Conservation (phyloP, 2,888 invertebrate species). For the Dusona sp. region DNA sequence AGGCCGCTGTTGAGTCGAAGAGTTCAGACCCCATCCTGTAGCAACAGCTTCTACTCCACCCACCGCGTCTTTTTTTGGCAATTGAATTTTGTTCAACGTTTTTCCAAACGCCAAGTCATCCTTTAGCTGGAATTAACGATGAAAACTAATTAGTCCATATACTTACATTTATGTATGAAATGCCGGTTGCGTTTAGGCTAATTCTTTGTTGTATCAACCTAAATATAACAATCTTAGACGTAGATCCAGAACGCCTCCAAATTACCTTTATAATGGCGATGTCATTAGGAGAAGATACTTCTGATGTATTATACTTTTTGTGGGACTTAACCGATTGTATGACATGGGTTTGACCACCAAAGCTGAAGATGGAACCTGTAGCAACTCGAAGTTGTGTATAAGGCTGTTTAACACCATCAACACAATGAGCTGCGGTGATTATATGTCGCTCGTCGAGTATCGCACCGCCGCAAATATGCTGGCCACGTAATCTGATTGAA, state of each 20-base stretch:
- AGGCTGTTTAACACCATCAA: neutral
- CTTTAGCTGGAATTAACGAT: constrained; percentile 28
- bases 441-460: constrained; percentile 28
- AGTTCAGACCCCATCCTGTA: constrained; percentile 57
- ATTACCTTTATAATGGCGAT: constrained; percentile 62
- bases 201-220: neutral
- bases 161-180: neutral
- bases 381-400: constrained; percentile 6
- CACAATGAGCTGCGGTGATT: constrained; percentile 52
- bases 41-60: constrained; percentile 8
- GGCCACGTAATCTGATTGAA: neutral
- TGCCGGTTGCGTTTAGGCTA: neutral
- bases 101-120: constrained; percentile 14
- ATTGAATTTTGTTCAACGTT: constrained; percentile 34
- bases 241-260: neutral
- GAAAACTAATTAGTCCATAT: neutral
- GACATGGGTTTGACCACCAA: constrained; percentile 30
- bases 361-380: constrained; percentile 40
- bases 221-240: neutral
- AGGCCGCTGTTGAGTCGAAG: rapidly evolving
- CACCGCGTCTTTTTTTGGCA: constrained; percentile 32
- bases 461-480: constrained; percentile 29
- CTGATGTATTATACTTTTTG: neutral
- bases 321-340: constrained; percentile 17
- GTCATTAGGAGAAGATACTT: constrained; percentile 35